phyloP scores from a whole-genome alignment of 2,113 vertebrate genomes.

The Mugil cephalus region DNA sequence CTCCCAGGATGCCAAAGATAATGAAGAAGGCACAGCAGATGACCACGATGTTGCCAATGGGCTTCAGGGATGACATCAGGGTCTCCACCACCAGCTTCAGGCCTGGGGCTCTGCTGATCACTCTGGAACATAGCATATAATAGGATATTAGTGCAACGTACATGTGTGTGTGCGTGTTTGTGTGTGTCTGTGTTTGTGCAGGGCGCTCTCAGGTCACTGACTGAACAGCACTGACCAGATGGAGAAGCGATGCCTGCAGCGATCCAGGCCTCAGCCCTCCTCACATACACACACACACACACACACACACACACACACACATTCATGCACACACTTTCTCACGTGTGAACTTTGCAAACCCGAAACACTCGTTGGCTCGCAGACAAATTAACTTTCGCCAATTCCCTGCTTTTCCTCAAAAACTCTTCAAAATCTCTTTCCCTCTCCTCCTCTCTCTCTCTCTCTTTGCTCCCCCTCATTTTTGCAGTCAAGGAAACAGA shows the following conservation, averaged over 20 bases:
- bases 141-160: neutral
- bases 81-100: constrained; percentile 99
- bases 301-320: neutral
- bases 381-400: constrained; percentile 5
- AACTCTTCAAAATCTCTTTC: too few species aligned
- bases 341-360: constrained; percentile 7
- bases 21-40: constrained; percentile 99
- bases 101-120: constrained; percentile 97
- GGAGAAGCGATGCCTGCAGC: constrained; percentile 43
- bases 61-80: constrained; percentile 98
- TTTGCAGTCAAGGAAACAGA: constrained; percentile 55
- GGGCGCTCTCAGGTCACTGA: constrained; percentile 15
- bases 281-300: neutral
- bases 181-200: constrained; percentile 5
- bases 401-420: neutral
- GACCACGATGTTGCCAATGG: constrained; percentile 99
- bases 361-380: neutral
- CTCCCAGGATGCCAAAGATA: constrained; percentile 98
- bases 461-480: constrained; percentile 34
- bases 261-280: constrained; percentile 12
- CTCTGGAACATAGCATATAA: constrained; percentile 80
- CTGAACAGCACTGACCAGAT: constrained; percentile 41
- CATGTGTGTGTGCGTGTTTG: neutral
- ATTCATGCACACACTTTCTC: neutral
- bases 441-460: neutral